Conservation (phyloP, 1,140 invertebrate species). For the Ceratitis capitata region DNA sequence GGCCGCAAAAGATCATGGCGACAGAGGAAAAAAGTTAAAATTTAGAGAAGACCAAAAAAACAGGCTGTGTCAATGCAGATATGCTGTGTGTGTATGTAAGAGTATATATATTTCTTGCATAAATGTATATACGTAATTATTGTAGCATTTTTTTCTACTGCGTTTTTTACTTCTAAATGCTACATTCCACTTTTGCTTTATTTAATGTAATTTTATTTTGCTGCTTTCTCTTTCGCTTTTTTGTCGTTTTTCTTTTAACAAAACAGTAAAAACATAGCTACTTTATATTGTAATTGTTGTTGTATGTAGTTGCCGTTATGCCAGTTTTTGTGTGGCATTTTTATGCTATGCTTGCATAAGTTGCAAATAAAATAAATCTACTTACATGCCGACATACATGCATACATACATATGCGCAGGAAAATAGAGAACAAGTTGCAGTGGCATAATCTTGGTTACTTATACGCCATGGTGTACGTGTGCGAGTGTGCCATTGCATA, state of each 20-base stretch:
- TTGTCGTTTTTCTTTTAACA: neutral
- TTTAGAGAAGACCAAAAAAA: neutral
- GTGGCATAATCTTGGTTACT: constrained; percentile 8
- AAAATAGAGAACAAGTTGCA: neutral
- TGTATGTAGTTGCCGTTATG: constrained; percentile 15
- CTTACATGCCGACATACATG: neutral
- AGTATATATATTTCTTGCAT: neutral
- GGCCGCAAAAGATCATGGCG: neutral
- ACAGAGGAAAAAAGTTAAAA: neutral
- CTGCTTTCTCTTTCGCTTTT: neutral
- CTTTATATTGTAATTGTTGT: neutral
- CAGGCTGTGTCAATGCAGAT: neutral
- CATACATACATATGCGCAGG: neutral
- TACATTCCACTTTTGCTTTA: neutral
- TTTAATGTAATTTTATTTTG: neutral
- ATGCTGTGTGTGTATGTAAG: neutral
- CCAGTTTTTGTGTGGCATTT: constrained; percentile 15
- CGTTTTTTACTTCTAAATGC: neutral
- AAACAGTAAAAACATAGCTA: neutral
- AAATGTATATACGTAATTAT: too few relatives aligned
- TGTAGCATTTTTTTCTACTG: neutral
- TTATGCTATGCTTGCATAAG: neutral
- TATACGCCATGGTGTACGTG: neutral
- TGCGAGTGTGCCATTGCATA: neutral
- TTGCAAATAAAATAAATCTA: neutral